These are phyloP conservation scores for Athetis lepigone DNA, from an alignment of 2,888 invertebrate genomes.

Conservation along the genomic window DNA sequence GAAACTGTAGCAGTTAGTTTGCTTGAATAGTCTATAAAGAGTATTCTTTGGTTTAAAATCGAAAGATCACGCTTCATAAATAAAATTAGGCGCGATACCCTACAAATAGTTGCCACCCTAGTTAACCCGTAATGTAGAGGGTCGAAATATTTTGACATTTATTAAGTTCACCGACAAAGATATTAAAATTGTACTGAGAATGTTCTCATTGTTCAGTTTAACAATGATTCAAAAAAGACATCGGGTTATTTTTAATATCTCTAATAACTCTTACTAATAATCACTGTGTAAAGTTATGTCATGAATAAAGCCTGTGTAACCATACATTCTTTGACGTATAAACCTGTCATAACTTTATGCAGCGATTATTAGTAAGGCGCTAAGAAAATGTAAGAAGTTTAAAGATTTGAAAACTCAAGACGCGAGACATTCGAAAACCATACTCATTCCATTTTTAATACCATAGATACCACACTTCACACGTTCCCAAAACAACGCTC, in stretches of 20 bases:
- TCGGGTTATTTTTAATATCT: too few relatives aligned
- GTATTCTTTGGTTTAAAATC: constrained; percentile 72
- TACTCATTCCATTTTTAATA: too few relatives aligned
- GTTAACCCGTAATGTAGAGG: constrained; percentile 82
- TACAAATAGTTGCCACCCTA: constrained; percentile 81
- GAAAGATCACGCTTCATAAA: constrained; percentile 86
- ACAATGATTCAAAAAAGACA: background rate
- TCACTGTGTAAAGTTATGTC: too few relatives aligned
- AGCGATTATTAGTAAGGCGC: too few relatives aligned
- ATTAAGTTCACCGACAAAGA: constrained; percentile 66
- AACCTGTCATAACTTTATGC: too few relatives aligned
- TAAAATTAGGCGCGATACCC: constrained; percentile 84
- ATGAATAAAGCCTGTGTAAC: too few relatives aligned
- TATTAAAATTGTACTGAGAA: constrained; percentile 52
- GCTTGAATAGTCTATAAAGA: constrained; percentile 57
- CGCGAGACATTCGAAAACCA: too few relatives aligned
- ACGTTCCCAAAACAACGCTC: constrained; percentile 16
- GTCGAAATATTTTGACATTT: constrained; percentile 87
- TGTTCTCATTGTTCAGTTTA: background rate
- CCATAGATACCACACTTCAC: constrained; percentile 21
- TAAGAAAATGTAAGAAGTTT: too few relatives aligned
- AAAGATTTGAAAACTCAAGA: too few relatives aligned
- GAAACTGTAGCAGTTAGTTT: background rate
- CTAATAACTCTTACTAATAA: too few relatives aligned
- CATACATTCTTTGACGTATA: too few relatives aligned